Conservation (phyloP, 2,888 invertebrate species). For the Lacanobia oleracea region DNA sequence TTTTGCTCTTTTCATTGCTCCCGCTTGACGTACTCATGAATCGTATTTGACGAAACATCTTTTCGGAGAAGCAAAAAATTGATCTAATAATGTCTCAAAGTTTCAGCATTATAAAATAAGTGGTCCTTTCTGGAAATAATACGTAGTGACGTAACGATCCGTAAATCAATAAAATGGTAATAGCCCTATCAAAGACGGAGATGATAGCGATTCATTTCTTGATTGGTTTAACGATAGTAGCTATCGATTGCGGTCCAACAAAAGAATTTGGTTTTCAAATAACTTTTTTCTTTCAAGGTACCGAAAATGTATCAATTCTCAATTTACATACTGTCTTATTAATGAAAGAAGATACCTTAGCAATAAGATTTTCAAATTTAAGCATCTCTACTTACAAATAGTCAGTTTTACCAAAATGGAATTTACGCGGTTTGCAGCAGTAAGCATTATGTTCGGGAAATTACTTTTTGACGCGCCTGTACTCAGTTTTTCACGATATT, state of each 20-base stretch:
- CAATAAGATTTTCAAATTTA: neutral
- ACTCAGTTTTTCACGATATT: no score
- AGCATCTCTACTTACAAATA: no score
- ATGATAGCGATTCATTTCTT: slow-evolving; percentile 48
- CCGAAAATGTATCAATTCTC: slow-evolving; percentile 19
- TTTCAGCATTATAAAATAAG: neutral
- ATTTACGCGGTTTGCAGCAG: no score
- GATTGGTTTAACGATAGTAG: slow-evolving; percentile 36
- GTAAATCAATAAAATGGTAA: slow-evolving; percentile 57
- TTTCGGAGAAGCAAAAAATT: neutral
- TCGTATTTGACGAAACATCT: slow-evolving; percentile 10
- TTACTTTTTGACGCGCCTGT: no score
- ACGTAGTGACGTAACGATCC: slow-evolving; percentile 1
- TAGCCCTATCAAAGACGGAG: slow-evolving; percentile 40
- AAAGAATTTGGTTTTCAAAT: slow-evolving; percentile 51
- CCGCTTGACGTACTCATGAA: slow-evolving; percentile 17
- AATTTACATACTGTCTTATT: slow-evolving; percentile 24
- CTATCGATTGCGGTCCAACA: slow-evolving; percentile 16
- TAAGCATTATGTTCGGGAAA: neutral
- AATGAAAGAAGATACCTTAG: neutral
- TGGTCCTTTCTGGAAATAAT: slow-evolving; percentile 11
- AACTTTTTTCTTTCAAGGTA: slow-evolving; percentile 10
- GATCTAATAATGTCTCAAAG: slow-evolving; percentile 11
- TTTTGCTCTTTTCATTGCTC: slow-evolving; percentile 38
- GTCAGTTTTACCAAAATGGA: no score